Evolutionary conservation across 2,113 vertebrate genomes (phyloP).

Genomic region (Toxotes jaculatrix): DNA sequence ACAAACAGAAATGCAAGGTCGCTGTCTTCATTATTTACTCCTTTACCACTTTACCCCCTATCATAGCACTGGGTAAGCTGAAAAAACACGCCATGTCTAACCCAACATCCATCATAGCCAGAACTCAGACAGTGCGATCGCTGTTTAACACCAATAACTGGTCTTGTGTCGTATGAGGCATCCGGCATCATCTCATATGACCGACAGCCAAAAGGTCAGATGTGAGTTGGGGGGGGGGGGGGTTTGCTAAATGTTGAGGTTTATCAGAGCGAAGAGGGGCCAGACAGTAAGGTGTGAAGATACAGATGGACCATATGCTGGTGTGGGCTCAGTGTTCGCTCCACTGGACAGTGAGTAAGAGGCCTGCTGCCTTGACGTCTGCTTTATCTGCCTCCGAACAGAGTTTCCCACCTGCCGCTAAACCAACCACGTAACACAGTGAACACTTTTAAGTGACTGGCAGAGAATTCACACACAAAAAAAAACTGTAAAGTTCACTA

Average conservation of each 20-base stretch:
- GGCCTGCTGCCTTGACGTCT: constrained; percentile 83
- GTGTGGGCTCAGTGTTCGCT: constrained; percentile 61
- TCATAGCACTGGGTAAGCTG: not conserved
- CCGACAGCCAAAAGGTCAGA: constrained; percentile 63
- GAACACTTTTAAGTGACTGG: not conserved
- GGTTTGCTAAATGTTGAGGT: constrained; percentile 67
- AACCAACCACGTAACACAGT: constrained; percentile 10
- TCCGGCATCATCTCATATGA: constrained; percentile 35
- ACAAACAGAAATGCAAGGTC: not conserved
- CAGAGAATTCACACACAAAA: not conserved
- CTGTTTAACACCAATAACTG: constrained; percentile 20
- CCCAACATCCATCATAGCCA: too few species aligned
- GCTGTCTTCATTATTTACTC: not conserved
- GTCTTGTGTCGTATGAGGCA: not conserved
- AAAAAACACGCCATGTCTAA: too few species aligned
- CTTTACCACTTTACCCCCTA: not conserved
- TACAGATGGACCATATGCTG: constrained; percentile 84
- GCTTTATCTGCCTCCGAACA: constrained; percentile 63
- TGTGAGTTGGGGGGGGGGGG: constrained; percentile 26
- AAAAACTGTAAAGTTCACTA: too few species aligned
- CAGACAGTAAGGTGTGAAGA: constrained; percentile 81
- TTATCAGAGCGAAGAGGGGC: constrained; percentile 77
- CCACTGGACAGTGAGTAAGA: constrained; percentile 71
- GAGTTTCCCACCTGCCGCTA: constrained; percentile 41
- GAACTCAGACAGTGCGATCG: constrained; percentile 9